Conservation (phyloP, 1,140 invertebrate species). For the Zaprionus ghesquierei region DNA sequence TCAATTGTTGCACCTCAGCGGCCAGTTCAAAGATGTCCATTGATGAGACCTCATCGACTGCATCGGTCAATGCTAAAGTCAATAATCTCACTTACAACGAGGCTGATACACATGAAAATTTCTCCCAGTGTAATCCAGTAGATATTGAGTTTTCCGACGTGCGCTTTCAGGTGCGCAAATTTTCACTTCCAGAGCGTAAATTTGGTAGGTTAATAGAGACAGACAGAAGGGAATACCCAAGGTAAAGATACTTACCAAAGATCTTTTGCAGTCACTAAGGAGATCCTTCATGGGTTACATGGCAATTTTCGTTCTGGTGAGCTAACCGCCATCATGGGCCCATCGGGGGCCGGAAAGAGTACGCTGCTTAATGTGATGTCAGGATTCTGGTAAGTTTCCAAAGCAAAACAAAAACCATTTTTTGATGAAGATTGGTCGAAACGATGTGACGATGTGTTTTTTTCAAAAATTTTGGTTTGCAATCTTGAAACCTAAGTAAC, state of each 20-base stretch:
- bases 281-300: constrained; percentile 86
- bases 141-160: constrained; percentile 88
- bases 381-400: constrained; percentile 83
- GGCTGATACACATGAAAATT: constrained; percentile 51
- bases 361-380: constrained; percentile 88
- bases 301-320: constrained; percentile 85
- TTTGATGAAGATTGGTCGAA: constrained; percentile 19
- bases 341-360: constrained; percentile 90
- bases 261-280: constrained; percentile 83
- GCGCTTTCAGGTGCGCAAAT: constrained; percentile 84
- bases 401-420: not conserved
- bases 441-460: not conserved
- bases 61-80: constrained; percentile 45
- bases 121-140: constrained; percentile 83
- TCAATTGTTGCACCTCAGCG: constrained; percentile 69
- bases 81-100: constrained; percentile 62
- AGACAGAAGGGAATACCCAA: not conserved
- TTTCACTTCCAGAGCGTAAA: constrained; percentile 73
- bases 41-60: constrained; percentile 61
- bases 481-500: not conserved
- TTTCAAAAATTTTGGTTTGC: too few species aligned
- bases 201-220: constrained; percentile 66
- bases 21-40: constrained; percentile 73
- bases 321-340: constrained; percentile 90
- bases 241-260: not conserved